These are phyloP conservation scores for Limanda limanda DNA, from an alignment of 2,113 vertebrate species.

Conservation along the genomic window DNA sequence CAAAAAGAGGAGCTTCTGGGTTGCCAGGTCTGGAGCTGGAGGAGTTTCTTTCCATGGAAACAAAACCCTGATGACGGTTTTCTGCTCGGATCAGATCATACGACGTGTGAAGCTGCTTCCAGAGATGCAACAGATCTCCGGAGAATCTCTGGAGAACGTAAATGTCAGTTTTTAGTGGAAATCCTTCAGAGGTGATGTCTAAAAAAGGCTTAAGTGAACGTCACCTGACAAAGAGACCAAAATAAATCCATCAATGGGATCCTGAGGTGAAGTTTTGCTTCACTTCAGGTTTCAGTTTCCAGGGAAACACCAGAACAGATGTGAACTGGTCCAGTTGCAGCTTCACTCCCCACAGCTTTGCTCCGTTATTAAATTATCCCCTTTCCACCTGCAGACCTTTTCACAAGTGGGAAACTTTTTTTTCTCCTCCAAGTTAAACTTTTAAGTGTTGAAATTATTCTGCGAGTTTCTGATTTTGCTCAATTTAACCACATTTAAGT, in stretches of 20 bases:
- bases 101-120: too few relatives aligned
- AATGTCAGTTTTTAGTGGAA: too few relatives aligned
- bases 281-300: not conserved
- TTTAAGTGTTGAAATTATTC: constrained; percentile 3
- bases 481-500: not conserved
- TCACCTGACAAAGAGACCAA: constrained; percentile 17
- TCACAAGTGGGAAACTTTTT: not conserved
- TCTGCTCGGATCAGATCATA: too few relatives aligned
- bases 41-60: constrained; percentile 40
- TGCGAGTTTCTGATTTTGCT: constrained; percentile 6
- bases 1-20: not conserved
- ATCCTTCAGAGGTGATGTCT: too few relatives aligned
- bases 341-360: not conserved
- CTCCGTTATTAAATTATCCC: not conserved
- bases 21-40: constrained; percentile 47
- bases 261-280: not conserved
- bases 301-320: constrained; percentile 33
- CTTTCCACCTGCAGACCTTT: constrained; percentile 35
- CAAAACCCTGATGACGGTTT: not conserved
- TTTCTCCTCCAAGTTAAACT: not conserved
- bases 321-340: constrained; percentile 16
- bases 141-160: too few relatives aligned
- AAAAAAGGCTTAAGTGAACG: not conserved
- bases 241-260: constrained; percentile 48
- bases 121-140: too few relatives aligned